Conservation (phyloP, 2,888 invertebrate species). For the Ashinkailepas kermadecensis region DNA sequence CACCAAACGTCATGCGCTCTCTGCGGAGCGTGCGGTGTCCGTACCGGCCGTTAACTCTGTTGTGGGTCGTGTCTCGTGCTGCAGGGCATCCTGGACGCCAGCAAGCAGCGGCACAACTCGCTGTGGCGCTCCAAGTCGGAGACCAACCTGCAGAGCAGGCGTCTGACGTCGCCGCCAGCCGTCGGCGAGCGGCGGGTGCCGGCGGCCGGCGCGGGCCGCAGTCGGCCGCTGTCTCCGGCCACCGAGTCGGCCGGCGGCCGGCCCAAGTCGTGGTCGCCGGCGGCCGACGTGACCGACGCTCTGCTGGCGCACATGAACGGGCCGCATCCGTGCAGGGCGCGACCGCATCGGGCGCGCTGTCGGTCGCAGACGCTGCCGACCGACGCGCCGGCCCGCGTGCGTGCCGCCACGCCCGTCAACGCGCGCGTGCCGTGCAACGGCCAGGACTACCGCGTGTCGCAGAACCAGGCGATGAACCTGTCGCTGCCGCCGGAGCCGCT, state of each 20-base stretch:
- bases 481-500: slow-evolving; percentile 22
- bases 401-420: neutral
- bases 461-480: slow-evolving; percentile 54
- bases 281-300: slow-evolving; percentile 54
- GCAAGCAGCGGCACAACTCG: slow-evolving; percentile 82
- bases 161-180: slow-evolving; percentile 2
- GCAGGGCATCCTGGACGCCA: slow-evolving; percentile 90
- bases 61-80: neutral
- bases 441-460: slow-evolving; percentile 78
- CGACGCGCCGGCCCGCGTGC: neutral
- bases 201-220: slow-evolving; percentile 55
- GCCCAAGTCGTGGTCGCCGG: slow-evolving; percentile 68
- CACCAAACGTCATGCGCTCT: no score
- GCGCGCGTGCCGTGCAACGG: slow-evolving; percentile 73
- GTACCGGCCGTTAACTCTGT: no score
- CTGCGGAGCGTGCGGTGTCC: no score
- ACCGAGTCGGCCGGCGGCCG: slow-evolving; percentile 40
- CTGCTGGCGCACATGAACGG: slow-evolving; percentile 40
- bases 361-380: slow-evolving; percentile 12
- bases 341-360: neutral
- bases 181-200: slow-evolving; percentile 68
- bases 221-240: slow-evolving; percentile 36
- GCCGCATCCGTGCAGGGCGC: neutral
- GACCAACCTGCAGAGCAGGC: slow-evolving; percentile 43
- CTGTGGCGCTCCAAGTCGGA: slow-evolving; percentile 88